Base-by-base conservation (phyloP, 2,797 vertebrate species). In the Emys orbicularis region DNA sequence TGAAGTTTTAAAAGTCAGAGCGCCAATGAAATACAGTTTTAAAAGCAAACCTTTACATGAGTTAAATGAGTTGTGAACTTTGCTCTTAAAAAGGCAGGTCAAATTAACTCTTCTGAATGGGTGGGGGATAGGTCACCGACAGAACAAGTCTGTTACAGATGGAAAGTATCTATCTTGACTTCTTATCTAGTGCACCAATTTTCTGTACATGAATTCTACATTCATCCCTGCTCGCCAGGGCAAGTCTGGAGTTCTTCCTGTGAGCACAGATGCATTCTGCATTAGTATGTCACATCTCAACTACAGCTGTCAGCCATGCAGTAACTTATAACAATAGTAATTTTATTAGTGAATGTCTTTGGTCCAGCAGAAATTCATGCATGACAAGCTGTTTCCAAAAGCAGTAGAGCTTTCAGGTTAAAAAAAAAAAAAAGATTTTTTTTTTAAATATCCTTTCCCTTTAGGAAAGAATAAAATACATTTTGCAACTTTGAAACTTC, bases 401-500 rank as follows among this genome's bases (percentile, higher is more conserved):
- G 77, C 83, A 31, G 95, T 87, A 87, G 82, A 91, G 57, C 85
- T 94, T 97, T 96, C 86, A 77, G 1, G 0, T 90, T 90, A 81
- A 88, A 84, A 56, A n/a, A 44, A 41, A 37, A 37, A 82, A n/a
- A 34, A 90, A 93, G 93, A 88, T 16, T 72, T 72, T 61, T 34
- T 29, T 72, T 47, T 54, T 57, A 41, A 5, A n/a, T 29, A 79
- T 91, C 82, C 87, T 93, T 88, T 93, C 89, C 86, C 89, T 87
- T 94, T 92, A 87, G 90, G 83, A 95, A 95, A 93, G 76, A 79
- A 90, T 94, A 94, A 92, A 97, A 93, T 96, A 82, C 87, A 76
- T 91, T 92, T 95, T 92, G 87, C 92, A 84, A 94, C 87, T 96
- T 93, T 82, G 90, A 96, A 94, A 97, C 94, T 96, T 96, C 92